Conservation (phyloP, 2,113 vertebrate species). For the Anhinga anhinga region DNA sequence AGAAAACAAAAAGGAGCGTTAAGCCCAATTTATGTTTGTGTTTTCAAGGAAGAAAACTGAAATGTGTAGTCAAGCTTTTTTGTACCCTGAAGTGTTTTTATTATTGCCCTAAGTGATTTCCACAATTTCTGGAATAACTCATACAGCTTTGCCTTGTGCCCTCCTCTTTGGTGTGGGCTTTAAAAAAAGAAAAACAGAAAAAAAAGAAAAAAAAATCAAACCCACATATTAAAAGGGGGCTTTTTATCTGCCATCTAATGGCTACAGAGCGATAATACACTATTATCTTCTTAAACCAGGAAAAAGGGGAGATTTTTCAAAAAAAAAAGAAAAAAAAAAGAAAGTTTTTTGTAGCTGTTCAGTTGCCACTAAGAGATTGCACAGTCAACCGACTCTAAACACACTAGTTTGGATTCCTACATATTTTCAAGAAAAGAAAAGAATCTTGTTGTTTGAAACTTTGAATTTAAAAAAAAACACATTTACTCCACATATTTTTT, state of each 20-base stretch:
- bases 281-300: constrained; percentile 89
- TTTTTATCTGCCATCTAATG: constrained; percentile 90
- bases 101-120: constrained; percentile 93
- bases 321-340: constrained; percentile 76
- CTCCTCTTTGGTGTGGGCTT: constrained; percentile 84
- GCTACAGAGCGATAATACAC: constrained; percentile 90
- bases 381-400: constrained; percentile 99
- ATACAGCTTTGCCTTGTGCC: constrained; percentile 97
- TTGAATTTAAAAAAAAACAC: constrained; percentile 80
- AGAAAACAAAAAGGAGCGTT: constrained; percentile 84
- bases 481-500: constrained; percentile 92
- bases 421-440: constrained; percentile 89
- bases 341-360: constrained; percentile 92
- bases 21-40: constrained; percentile 83
- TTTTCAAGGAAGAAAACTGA: constrained; percentile 85
- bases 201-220: constrained; percentile 71
- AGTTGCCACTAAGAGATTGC: constrained; percentile 99
- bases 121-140: constrained; percentile 94
- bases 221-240: constrained; percentile 85
- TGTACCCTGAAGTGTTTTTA: constrained; percentile 90
- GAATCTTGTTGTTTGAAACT: constrained; percentile 84
- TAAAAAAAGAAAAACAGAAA: constrained; percentile 67
- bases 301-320: constrained; percentile 82
- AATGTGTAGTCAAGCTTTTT: constrained; percentile 85
- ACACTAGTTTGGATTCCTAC: constrained; percentile 91